Evolutionary conservation across 1,140 invertebrate genomes (phyloP), one percentile per base, ranked within the genome.

Genomic region (Leptonema lineaticorne): DNA sequence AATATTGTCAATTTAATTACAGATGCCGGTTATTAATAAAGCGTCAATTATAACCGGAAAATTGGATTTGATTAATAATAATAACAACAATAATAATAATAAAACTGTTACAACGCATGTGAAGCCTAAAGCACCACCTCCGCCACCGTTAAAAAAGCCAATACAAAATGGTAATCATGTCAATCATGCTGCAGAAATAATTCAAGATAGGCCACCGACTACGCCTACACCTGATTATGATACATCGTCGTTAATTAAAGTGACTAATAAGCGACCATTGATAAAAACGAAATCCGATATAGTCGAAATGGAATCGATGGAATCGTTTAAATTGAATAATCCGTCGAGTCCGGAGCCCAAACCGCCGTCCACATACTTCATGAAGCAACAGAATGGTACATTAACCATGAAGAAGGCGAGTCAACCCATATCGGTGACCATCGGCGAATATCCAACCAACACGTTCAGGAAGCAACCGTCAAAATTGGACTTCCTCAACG

Each of bases 281-380:
- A 64, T 75, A 37, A 78, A 79, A 69, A 63, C 78, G 16, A 80
- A 81, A 73, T 78, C 82, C 8, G 86, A 87, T 67, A 79, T 76
- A 1, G 85, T 87, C 7, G 88, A 90, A 75, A 86, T 90, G 83
- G 87, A 90, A 72, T 89, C 88, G 16, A 78, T 90, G 57, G 88
- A 90, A 75, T 90, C 89, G 0, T 90, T 87, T 76, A 87, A 86
- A 74, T 74, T 90, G 41, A 88, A 87, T 45, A 87, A 89, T 71
- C 84, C 86, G 0, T 77, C 76, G 5, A 80, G 81, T 33, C 76
- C 82, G 4, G 81, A 81, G 63, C 88, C 87, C 16, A 87, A 85
- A 74, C 88, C 88, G 30, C 89, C 88, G 26, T 79, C 85, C 5
- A 87, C 86, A 28, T 90, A 90, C 72, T 90, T 91, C 71, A 77